These are phyloP conservation scores for Ivindomyrus marchei DNA, from an alignment of 2,113 vertebrate genomes.

Conservation along the genomic window DNA sequence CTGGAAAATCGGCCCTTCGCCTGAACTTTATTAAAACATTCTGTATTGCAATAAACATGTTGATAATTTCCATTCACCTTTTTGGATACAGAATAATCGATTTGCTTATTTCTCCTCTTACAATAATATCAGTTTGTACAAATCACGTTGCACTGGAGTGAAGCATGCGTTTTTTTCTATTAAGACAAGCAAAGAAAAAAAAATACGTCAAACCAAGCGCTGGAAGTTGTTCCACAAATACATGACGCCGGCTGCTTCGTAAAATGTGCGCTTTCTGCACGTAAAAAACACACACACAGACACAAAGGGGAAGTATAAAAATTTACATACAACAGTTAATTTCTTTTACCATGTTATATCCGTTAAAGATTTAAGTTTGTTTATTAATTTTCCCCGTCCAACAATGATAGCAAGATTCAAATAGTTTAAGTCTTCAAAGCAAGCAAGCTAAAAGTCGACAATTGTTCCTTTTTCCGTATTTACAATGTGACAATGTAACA, in stretches of 20 bases:
- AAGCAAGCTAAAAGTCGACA: constrained; percentile 37
- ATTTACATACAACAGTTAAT: constrained; percentile 30
- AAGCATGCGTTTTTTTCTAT: constrained; percentile 49
- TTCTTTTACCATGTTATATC: constrained; percentile 25
- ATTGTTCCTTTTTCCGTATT: constrained; percentile 46
- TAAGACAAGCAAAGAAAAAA: constrained; percentile 40
- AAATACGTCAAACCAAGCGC: constrained; percentile 12
- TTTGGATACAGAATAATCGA: constrained; percentile 53
- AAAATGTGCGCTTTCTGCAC: constrained; percentile 36
- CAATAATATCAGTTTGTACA: constrained; percentile 51
- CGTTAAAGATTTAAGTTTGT: constrained; percentile 24
- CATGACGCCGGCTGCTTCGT: background rate
- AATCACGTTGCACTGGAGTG: constrained; percentile 53
- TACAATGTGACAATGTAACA: constrained; percentile 58
- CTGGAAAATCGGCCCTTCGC: constrained; percentile 44
- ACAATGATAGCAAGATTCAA: constrained; percentile 11
- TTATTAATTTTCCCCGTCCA: constrained; percentile 32
- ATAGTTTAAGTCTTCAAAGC: constrained; percentile 33
- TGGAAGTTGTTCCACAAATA: constrained; percentile 5
- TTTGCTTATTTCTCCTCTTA: constrained; percentile 40
- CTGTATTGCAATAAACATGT: constrained; percentile 52
- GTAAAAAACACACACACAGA: constrained; percentile 33
- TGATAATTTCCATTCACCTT: constrained; percentile 53
- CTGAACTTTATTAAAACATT: constrained; percentile 63
- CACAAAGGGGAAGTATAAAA: constrained; percentile 50